phyloP scores from a whole-genome alignment of 1,140 invertebrate species.

The Plutomurus gul region DNA sequence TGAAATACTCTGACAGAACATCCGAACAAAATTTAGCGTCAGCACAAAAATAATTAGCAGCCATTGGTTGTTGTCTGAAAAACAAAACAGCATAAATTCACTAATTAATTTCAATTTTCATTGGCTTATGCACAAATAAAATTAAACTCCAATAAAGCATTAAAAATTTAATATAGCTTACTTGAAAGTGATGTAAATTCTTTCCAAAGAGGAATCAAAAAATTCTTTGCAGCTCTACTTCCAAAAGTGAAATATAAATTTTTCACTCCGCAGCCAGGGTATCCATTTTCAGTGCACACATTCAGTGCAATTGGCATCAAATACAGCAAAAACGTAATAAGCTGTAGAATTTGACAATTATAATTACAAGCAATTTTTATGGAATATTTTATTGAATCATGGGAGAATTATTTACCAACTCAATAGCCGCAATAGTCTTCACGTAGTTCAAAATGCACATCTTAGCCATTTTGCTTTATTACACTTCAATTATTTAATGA shows the following conservation, averaged over 20 bases:
- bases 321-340: background rate
- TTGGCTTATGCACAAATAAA: no score
- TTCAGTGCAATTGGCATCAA: background rate
- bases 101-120: no score
- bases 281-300: background rate
- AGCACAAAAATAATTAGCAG: background rate
- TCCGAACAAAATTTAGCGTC: background rate
- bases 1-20: background rate
- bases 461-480: background rate
- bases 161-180: background rate
- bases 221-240: background rate
- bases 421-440: background rate
- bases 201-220: background rate
- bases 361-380: background rate
- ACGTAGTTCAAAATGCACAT: background rate
- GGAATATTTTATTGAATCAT: background rate
- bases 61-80: background rate
- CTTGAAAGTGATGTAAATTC: background rate
- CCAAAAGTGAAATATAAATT: conserved; percentile 1
- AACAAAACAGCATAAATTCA: background rate
- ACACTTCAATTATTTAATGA: no score
- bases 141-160: background rate
- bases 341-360: background rate
- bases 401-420: background rate
- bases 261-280: background rate